These are phyloP conservation scores for Periplaneta americana DNA, from an alignment of 1,140 invertebrate genomes.

Conservation along the genomic window DNA sequence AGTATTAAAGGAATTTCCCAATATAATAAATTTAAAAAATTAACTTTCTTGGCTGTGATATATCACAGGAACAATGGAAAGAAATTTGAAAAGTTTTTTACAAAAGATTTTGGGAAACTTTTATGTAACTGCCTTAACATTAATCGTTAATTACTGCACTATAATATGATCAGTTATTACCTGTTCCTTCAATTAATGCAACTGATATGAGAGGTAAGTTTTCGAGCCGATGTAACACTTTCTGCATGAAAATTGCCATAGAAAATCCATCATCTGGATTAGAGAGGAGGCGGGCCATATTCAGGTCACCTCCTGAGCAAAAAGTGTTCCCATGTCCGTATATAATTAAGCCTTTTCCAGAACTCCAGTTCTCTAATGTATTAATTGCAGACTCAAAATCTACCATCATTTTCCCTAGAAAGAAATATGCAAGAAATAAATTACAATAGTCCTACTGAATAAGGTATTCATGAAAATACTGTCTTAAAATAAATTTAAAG, in stretches of 20 bases:
- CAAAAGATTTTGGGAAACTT: too few species aligned
- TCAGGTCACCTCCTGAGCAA: constrained; percentile 54
- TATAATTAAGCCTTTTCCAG: constrained; percentile 51
- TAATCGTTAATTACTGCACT: too few species aligned
- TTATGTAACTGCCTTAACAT: too few species aligned
- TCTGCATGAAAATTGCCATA: constrained; percentile 48
- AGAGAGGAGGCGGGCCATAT: constrained; percentile 37
- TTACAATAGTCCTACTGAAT: background rate
- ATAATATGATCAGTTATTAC: constrained; percentile 22
- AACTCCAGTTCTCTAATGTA: constrained; percentile 41
- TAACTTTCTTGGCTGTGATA: background rate
- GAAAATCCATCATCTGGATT: constrained; percentile 36
- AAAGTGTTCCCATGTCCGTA: constrained; percentile 43
- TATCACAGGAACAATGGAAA: background rate
- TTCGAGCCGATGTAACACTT: constrained; percentile 39
- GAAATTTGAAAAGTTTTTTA: background rate
- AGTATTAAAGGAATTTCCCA: too few species aligned
- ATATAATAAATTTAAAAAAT: too few species aligned
- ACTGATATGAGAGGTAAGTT: constrained; percentile 47
- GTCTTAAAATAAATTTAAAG: too few species aligned
- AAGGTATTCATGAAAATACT: too few species aligned
- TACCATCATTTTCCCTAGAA: constrained; percentile 55
- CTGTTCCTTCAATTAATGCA: constrained; percentile 45
- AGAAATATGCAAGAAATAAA: constrained; percentile 3
- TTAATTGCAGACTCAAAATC: constrained; percentile 42